These are phyloP conservation scores for Theocolax elegans DNA, from an alignment of 1,140 invertebrate genomes.

Conservation along the genomic window DNA sequence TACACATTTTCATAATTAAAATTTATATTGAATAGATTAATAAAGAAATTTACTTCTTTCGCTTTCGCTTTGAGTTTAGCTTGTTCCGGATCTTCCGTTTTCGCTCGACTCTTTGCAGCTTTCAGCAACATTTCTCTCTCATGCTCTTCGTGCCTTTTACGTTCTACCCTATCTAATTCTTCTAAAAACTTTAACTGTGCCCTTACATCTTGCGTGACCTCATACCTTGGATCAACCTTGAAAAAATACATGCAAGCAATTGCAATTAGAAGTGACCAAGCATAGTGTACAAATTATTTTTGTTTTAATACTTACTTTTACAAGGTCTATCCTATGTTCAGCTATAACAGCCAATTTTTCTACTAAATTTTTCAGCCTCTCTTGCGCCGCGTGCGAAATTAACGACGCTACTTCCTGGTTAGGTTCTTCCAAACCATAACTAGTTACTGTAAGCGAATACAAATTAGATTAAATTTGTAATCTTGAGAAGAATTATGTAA, in stretches of 20 bases:
- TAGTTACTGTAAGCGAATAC: slow-evolving; percentile 69
- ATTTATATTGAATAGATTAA: too few species aligned
- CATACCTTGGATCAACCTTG: slow-evolving; percentile 87
- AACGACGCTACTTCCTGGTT: slow-evolving; percentile 88
- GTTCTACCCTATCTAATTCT: slow-evolving; percentile 93
- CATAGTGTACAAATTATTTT: too few species aligned
- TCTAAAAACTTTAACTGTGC: slow-evolving; percentile 95
- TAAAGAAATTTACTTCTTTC: slow-evolving; percentile 79
- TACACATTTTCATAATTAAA: too few species aligned
- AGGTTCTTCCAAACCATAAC: slow-evolving; percentile 88
- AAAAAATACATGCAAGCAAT: too few species aligned
- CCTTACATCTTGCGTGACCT: slow-evolving; percentile 91
- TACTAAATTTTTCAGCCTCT: slow-evolving; percentile 89
- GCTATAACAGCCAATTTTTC: slow-evolving; percentile 94
- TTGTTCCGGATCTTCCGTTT: slow-evolving; percentile 97
- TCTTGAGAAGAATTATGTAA: neutral
- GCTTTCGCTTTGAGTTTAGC: slow-evolving; percentile 96
- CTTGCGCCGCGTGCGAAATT: slow-evolving; percentile 95
- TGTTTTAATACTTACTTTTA: slow-evolving; percentile 82
- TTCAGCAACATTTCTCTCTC: slow-evolving; percentile 91
- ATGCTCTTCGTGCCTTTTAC: slow-evolving; percentile 93
- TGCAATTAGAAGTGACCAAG: too few species aligned
- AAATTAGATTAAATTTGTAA: neutral
- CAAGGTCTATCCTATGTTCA: slow-evolving; percentile 92
- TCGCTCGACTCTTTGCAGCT: slow-evolving; percentile 94